Evolutionary conservation across 1,140 invertebrate species (phyloP).

Genomic region (Contarinia nasturtii): DNA sequence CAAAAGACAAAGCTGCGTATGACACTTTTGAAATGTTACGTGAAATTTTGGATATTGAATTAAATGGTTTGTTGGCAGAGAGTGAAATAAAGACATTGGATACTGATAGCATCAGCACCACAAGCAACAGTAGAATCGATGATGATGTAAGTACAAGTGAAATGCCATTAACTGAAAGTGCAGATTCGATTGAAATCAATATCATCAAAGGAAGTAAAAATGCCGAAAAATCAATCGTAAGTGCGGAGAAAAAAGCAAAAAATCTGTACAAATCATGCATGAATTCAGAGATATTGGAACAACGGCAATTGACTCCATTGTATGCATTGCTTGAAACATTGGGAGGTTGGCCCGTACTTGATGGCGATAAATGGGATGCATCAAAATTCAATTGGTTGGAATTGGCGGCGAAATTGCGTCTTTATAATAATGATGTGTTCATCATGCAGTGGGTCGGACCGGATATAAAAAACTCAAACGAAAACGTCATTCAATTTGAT

Average conservation of each 20-base stretch:
- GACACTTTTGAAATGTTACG: slow-evolving; percentile 68
- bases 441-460: slow-evolving; percentile 71
- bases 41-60: slow-evolving; percentile 47
- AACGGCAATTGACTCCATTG: slow-evolving; percentile 49
- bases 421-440: slow-evolving; percentile 65
- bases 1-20: slow-evolving; percentile 59
- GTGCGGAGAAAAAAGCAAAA: slow-evolving; percentile 54
- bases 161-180: not conserved
- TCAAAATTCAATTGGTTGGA: slow-evolving; percentile 52
- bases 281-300: slow-evolving; percentile 49
- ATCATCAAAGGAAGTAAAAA: not conserved
- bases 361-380: slow-evolving; percentile 34
- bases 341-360: slow-evolving; percentile 71
- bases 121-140: not conserved
- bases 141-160: not conserved
- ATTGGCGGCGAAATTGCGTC: slow-evolving; percentile 50
- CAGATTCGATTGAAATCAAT: slow-evolving; percentile 1
- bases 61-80: slow-evolving; percentile 46
- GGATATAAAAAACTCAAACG: slow-evolving; percentile 73
- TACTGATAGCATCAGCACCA: not conserved
- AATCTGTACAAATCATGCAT: slow-evolving; percentile 69
- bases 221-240: slow-evolving; percentile 13
- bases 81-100: not conserved
- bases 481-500: slow-evolving; percentile 75
- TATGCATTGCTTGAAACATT: slow-evolving; percentile 47